Percentiles rank a stretch among this genome's conserved stretches.
Conservation (phyloP, 2,113 vertebrate genomes). For the Taxidea taxus region DNA sequence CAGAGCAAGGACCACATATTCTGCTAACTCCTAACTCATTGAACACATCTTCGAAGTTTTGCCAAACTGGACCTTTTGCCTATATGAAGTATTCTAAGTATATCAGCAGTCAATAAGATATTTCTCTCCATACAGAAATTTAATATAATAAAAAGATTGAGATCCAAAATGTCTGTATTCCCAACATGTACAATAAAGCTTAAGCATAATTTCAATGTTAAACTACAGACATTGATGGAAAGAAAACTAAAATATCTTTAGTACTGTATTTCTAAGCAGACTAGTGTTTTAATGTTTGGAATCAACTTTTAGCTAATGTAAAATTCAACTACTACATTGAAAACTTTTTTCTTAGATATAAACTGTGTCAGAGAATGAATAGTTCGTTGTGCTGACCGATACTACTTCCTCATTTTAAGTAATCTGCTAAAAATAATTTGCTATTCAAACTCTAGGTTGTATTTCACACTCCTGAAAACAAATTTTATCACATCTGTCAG, state of each 20-base stretch:
- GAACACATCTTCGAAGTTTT: background rate
- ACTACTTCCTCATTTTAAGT: slow-evolving; percentile 17
- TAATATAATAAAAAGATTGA: background rate
- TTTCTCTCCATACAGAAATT: slow-evolving; percentile 7
- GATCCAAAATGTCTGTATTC: slow-evolving; percentile 28
- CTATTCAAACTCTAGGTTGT: slow-evolving; percentile 67
- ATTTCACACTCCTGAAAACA: slow-evolving; percentile 77
- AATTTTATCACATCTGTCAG: slow-evolving; percentile 81
- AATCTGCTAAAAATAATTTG: slow-evolving; percentile 57
- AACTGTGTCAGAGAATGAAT: background rate
- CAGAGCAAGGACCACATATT: background rate
- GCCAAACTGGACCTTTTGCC: background rate
- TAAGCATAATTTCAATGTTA: slow-evolving; percentile 32
- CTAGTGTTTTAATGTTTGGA: background rate
- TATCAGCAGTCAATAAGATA: background rate
- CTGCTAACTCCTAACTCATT: background rate
- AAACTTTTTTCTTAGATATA: slow-evolving; percentile 27
- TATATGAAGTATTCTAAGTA: slow-evolving; percentile 37
- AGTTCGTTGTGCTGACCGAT: slow-evolving; percentile 19
- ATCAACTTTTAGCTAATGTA: slow-evolving; percentile 25
- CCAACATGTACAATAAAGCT: slow-evolving; percentile 32
- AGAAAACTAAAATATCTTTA: slow-evolving; percentile 48
- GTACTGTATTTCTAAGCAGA: slow-evolving; percentile 37
- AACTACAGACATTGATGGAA: background rate
- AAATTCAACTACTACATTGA: slow-evolving; percentile 3